Evolutionary conservation across 1,140 invertebrate genomes (phyloP), one percentile per base, ranked within the genome.

Genomic region (Pogonus chalceus): DNA sequence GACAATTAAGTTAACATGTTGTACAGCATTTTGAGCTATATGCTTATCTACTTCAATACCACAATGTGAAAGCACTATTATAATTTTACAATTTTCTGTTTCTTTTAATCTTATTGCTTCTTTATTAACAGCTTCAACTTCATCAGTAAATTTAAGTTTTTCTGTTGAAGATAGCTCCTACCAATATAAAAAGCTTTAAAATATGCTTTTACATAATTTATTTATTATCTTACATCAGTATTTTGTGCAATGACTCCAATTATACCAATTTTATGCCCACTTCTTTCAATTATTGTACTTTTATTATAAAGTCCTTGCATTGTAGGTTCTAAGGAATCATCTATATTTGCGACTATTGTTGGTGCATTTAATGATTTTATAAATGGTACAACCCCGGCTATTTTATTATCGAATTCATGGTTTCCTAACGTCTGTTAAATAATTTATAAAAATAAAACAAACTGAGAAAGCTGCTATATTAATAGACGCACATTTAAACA

Each of bases 401-500:
- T 72, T 0, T 79, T 80, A 62, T 89, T 78, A 62, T 93, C 90
- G 65, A 94, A 94, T 65, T 94, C 91, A 62, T 94, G 91, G 65
- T 94, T 94, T 4, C 91, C 91, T 12, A 93, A 64, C 0, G 86
- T 83, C 88, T 90, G 59, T n/a, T n/a, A n/a, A n/a, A n/a, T n/a
- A n/a, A n/a, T n/a, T n/a, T n/a, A n/a, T n/a, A n/a, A n/a, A n/a
- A 26, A 21, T 21, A 7, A 23, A 51, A 51, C 23, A 12, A 12
- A 23, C 14, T 9, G 23, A 10, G 20, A 12, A 23, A 51, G 16
- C 20, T 51, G 4, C 23, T 24, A 23, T 51, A n/a, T n/a, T n/a
- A n/a, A n/a, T n/a, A n/a, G n/a, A n/a, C n/a, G n/a, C n/a, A n/a
- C n/a, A n/a, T n/a, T n/a, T n/a, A n/a, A n/a, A n/a, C n/a, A n/a